Base-by-base conservation (phyloP, 1,140 invertebrate genomes). In the Zaprionus inermis region DNA sequence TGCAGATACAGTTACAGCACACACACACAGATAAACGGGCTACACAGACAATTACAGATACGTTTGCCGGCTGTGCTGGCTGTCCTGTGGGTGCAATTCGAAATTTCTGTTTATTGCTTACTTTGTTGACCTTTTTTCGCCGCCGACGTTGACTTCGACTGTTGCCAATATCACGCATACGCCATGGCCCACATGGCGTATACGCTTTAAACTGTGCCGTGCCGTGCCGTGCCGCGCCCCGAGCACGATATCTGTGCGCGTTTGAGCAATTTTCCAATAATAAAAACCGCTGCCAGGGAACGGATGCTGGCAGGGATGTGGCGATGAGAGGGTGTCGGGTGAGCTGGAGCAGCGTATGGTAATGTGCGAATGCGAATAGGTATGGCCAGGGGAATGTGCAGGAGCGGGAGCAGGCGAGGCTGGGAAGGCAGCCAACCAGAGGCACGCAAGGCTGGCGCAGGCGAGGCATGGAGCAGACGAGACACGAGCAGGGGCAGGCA, bases 91-190 rank as follows among this genome's bases (percentile, higher is more conserved):
- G 71, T 68, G 41, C 67, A 68, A 73, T 73, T 68, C 38, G 49
- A 73, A 73, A 68, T 60, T 67, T 68, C 57, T 56, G 52, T 67
- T 72, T 72, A 67, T 72, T 59, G 72, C 65, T 69, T 69, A 55
- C 51, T 57, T 58, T 67, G 64, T 68, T 74, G 49, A 67, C 57
- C 49, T 71, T 74, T 67, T 59, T 61, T 36, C 28, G 10, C 11
- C 24, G 16, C 10, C 41, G 14, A 3, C 32, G 22, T 20, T 14
- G 28, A 14, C 58, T 38, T 24, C 20, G 49, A 38, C 44, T 46
- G 51, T 59, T 59, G 55, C 34, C 56, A 67, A 73, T 68, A 67
- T 61, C 46, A 56, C 56, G 36, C 64, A 68, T 44, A 67, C 57
- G 28, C 51, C 16, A 38, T n/a, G 44, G 16, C 44, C 16, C 44